Conservation (phyloP, 2,113 vertebrate species). For the Tamias sibiricus region DNA sequence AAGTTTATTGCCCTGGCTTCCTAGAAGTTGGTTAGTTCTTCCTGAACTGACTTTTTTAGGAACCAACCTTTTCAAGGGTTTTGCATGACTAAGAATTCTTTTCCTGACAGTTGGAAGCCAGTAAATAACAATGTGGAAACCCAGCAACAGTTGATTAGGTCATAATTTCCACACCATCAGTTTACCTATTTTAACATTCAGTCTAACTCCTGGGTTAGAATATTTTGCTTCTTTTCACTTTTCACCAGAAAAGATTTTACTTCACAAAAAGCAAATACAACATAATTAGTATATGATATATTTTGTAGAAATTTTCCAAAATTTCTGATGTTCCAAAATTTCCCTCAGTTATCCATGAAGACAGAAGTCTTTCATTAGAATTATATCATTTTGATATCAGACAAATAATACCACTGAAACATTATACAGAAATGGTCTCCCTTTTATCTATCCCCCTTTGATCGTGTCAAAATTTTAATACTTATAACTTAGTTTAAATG, state of each 20-base stretch:
- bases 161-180: not conserved
- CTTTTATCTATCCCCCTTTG: not conserved
- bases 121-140: not conserved
- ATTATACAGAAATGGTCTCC: not conserved
- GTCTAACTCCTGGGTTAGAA: not conserved
- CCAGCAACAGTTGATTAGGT: not conserved
- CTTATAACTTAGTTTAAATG: not conserved
- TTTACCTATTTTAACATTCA: not conserved
- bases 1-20: not conserved
- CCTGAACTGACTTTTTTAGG: not conserved
- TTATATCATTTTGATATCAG: not conserved
- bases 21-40: not conserved
- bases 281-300: not conserved
- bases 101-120: not conserved
- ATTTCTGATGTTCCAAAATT: not conserved
- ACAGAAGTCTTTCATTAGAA: not conserved
- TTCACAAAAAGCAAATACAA: not conserved
- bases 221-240: not conserved
- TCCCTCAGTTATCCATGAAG: not conserved
- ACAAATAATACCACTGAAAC: not conserved
- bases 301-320: not conserved
- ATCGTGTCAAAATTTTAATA: not conserved
- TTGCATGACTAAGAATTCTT: not conserved
- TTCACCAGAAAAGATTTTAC: not conserved
- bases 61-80: not conserved